Evolutionary conservation across 2,113 vertebrate genomes (phyloP).

Genomic region (Pangasianodon gigas): DNA sequence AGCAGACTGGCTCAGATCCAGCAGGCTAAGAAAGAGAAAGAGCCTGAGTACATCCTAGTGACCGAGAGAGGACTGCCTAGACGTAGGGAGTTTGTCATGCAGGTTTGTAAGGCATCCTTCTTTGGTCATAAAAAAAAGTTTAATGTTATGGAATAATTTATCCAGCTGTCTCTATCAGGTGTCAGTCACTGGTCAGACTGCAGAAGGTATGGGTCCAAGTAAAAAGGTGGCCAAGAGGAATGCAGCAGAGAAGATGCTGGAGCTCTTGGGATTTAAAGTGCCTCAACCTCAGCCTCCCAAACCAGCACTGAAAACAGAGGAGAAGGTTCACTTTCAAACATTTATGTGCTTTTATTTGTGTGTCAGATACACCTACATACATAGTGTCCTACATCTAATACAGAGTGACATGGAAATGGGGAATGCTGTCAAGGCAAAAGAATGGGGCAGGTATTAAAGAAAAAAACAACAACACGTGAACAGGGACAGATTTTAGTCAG

Average conservation of each 20-base stretch:
- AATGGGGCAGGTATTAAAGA: not conserved
- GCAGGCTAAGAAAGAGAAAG: slow-evolving; percentile 98
- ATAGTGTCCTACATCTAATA: not conserved
- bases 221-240: slow-evolving; percentile 98
- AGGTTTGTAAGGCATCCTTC: slow-evolving; percentile 72
- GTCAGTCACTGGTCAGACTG: slow-evolving; percentile 85
- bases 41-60: slow-evolving; percentile 90
- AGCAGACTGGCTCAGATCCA: slow-evolving; percentile 98
- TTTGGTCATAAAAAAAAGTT: not conserved
- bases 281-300: slow-evolving; percentile 92
- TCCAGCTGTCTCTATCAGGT: slow-evolving; percentile 73
- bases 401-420: not conserved
- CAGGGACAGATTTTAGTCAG: not conserved
- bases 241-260: slow-evolving; percentile 96
- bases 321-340: slow-evolving; percentile 78
- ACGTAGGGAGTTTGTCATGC: slow-evolving; percentile 97
- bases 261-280: slow-evolving; percentile 94
- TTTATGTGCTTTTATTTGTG: not conserved
- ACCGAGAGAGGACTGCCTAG: slow-evolving; percentile 91
- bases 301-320: slow-evolving; percentile 94
- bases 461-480: not conserved
- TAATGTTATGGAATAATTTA: not conserved
- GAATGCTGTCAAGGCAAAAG: not conserved
- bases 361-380: not conserved
- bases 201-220: slow-evolving; percentile 92